These are phyloP conservation scores for Agrotis ipsilon DNA, from an alignment of 2,888 invertebrate genomes.

Conservation along the genomic window DNA sequence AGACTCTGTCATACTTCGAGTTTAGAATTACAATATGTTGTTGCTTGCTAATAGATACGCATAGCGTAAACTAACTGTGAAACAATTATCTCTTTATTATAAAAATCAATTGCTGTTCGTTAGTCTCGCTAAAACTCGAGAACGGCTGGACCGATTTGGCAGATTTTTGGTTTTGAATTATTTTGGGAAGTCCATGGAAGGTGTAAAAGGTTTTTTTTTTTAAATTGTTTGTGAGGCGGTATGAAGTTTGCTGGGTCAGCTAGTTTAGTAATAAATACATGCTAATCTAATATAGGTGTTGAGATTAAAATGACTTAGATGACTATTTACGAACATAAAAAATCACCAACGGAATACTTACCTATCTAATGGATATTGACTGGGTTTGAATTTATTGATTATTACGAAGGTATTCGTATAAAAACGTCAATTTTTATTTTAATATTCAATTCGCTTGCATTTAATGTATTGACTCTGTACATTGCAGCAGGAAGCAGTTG, in stretches of 20 bases:
- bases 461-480: constrained; percentile 2
- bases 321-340: background rate
- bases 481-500: constrained; percentile 10
- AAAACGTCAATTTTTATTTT: constrained; percentile 5
- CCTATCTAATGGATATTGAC: background rate
- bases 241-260: too few species aligned
- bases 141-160: too few species aligned
- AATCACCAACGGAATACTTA: constrained; percentile 3
- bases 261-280: constrained; percentile 29
- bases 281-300: constrained; percentile 13
- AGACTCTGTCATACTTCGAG: constrained; percentile 55
- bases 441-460: constrained; percentile 21
- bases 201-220: too few species aligned
- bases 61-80: constrained; percentile 27
- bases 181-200: too few species aligned
- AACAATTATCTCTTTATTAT: too few species aligned
- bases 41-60: constrained; percentile 33
- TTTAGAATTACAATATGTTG: constrained; percentile 59
- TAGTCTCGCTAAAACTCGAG: too few species aligned
- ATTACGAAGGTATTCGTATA: background rate
- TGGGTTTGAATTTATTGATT: background rate
- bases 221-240: too few species aligned
- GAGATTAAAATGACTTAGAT: background rate
- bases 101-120: too few species aligned
- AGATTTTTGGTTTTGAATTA: too few species aligned